A percentile compares a stretch with the other conserved stretches of the same genome.
Conservation (phyloP, 1,140 invertebrate species). For the Brachionus rubens region DNA sequence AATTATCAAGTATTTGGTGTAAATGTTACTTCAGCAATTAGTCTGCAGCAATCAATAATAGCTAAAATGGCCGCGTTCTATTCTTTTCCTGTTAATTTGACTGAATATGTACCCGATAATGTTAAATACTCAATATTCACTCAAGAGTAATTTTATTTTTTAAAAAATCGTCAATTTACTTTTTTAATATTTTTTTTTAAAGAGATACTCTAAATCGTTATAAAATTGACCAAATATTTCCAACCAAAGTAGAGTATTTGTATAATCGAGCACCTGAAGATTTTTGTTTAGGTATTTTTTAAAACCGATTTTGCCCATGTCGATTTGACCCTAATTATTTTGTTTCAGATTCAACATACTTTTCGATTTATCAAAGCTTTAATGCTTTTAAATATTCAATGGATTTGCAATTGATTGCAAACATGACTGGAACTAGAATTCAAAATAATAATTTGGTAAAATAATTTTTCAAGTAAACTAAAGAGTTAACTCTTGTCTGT, state of each 20-base stretch:
- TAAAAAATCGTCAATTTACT: neutral
- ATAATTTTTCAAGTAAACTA: no score
- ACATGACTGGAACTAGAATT: slow-evolving; percentile 20
- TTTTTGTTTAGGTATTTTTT: slow-evolving; percentile 44
- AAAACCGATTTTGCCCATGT: no score
- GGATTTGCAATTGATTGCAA: slow-evolving; percentile 18
- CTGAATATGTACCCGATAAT: neutral
- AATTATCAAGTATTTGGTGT: slow-evolving; percentile 23
- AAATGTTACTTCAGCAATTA: slow-evolving; percentile 9
- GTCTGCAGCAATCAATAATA: neutral
- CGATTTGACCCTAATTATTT: no score
- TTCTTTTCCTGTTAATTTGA: slow-evolving; percentile 18
- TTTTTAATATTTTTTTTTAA: neutral
- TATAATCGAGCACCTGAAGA: slow-evolving; percentile 44
- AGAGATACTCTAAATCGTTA: slow-evolving; percentile 7
- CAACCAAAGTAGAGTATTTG: neutral
- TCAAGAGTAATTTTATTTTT: slow-evolving; percentile 25
- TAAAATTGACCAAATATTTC: slow-evolving; percentile 31
- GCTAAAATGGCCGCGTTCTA: slow-evolving; percentile 19
- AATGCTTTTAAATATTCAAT: slow-evolving; percentile 42
- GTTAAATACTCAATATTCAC: slow-evolving; percentile 33
- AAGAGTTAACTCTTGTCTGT: no score
- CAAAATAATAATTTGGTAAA: slow-evolving; percentile 27
- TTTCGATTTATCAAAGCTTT: slow-evolving; percentile 30
- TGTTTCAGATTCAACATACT: slow-evolving; percentile 12